Conservation (phyloP, 2,797 vertebrate genomes). For the Harpagifer antarcticus region DNA sequence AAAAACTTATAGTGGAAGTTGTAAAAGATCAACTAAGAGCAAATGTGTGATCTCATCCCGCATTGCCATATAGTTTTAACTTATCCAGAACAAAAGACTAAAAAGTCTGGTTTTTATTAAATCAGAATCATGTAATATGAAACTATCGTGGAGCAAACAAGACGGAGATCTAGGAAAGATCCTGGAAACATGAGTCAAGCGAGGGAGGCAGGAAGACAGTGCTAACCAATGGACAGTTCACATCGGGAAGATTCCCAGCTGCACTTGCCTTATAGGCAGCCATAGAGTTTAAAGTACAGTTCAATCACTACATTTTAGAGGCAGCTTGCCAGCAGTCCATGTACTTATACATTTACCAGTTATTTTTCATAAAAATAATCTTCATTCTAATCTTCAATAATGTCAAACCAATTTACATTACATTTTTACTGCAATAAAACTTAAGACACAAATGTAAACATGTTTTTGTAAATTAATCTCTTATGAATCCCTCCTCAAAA, state of each 20-base stretch:
- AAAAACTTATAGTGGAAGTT: slow-evolving; percentile 27
- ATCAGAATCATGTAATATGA: slow-evolving; percentile 19
- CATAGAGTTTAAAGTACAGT: slow-evolving; percentile 1
- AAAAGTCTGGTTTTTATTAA: slow-evolving; percentile 15
- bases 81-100: slow-evolving; percentile 32
- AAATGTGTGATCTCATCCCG: slow-evolving; percentile 36
- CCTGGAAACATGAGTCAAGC: slow-evolving; percentile 36
- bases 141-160: slow-evolving; percentile 30
- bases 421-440: not conserved
- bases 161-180: slow-evolving; percentile 35
- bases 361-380: not conserved
- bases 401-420: not conserved
- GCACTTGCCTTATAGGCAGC: slow-evolving; percentile 22
- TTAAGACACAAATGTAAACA: not conserved
- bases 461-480: not conserved
- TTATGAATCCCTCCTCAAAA: slow-evolving; percentile 2
- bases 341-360: not conserved
- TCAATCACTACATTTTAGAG: slow-evolving; percentile 18
- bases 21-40: slow-evolving; percentile 32
- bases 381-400: not conserved
- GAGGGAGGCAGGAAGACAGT: not conserved
- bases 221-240: slow-evolving; percentile 22
- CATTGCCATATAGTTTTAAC: slow-evolving; percentile 35
- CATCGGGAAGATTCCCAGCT: slow-evolving; percentile 2
- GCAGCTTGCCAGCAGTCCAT: not conserved